Evolutionary conservation across 2,797 vertebrate species (phyloP), one percentile per base, ranked within the genome.

Genomic region (Tiaroga cobitis): DNA sequence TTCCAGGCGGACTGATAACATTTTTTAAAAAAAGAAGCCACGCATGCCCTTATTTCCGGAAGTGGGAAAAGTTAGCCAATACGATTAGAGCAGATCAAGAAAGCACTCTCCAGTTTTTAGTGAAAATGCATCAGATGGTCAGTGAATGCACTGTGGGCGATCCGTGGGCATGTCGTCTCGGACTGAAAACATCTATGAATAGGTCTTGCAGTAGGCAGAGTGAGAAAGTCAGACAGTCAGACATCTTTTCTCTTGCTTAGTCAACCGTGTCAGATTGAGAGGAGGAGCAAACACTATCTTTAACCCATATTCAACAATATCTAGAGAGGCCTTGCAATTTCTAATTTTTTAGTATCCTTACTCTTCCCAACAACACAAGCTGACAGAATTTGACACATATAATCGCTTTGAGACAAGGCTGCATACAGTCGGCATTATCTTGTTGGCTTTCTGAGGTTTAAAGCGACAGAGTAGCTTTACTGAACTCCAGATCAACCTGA

Each of bases 361-460:
- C 39, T 61, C 56, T 77, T 37, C 32, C 13, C 3, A 19, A 68
- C 16, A 54, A 37, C 16, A 49, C 29, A 51, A 51, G 72, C 43
- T 15, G 70, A 75, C 61, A 43, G 41, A 46, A 75, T 39, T 8
- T 7, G 16, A 65, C 63, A 73, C 21, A 24, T 21, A 34, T 85
- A 65, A 85, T 67, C 49, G 2, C 34, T 56, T 67, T n/a, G 59
- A 83, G 86, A 87, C 76, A 72, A 82, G 69, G 43, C 69, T 26
- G 80, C 54, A 49, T 76, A n/a, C 34, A 79, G 59, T 82, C 32
- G 32, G 18, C 83, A 87, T 78, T 75, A 81, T 81, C 82, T 78
- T 59, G 80, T 78, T 65, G 41, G 13, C 41, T 46, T 85, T 68
- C 43, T 81, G 41, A 2, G 18, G 69, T 54, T 70, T 70, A 13